phyloP scores from a whole-genome alignment of 1,140 invertebrate genomes.

The Akabosia matsudoensis region DNA sequence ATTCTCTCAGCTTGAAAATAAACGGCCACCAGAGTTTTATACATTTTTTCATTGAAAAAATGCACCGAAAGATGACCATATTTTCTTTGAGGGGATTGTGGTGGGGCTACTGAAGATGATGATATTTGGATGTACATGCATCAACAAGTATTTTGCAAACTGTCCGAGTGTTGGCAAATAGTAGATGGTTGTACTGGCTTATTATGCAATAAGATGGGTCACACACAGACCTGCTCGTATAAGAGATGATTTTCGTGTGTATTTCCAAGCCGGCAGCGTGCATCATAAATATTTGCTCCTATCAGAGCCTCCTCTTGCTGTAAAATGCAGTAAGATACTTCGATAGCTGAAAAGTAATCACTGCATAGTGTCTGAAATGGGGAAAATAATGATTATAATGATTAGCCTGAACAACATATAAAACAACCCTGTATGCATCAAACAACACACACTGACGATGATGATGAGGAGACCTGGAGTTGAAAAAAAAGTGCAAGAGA shows the following conservation, averaged over 20 bases:
- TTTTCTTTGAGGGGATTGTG: no score
- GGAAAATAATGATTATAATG: constrained; percentile 17
- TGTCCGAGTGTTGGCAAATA: constrained; percentile 6
- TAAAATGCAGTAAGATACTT: not conserved
- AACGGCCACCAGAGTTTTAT: no score
- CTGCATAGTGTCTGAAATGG: constrained; percentile 9
- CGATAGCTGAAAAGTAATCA: not conserved
- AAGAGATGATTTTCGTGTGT: not conserved
- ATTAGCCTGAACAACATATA: not conserved
- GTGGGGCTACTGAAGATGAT: no score
- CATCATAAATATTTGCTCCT: constrained; percentile 6
- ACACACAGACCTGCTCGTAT: not conserved
- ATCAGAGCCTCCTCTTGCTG: not conserved
- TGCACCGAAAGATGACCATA: no score
- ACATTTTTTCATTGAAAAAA: no score
- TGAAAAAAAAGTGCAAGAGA: not conserved
- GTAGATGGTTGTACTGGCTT: not conserved
- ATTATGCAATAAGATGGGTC: not conserved
- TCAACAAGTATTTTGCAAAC: not conserved
- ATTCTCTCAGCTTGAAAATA: no score
- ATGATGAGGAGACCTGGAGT: not conserved
- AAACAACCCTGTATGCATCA: not conserved
- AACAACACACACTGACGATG: no score
- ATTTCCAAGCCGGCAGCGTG: constrained; percentile 1
- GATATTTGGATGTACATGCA: not conserved